Conservation (phyloP, 1,140 invertebrate genomes). For the Heliconius eleuchia region DNA sequence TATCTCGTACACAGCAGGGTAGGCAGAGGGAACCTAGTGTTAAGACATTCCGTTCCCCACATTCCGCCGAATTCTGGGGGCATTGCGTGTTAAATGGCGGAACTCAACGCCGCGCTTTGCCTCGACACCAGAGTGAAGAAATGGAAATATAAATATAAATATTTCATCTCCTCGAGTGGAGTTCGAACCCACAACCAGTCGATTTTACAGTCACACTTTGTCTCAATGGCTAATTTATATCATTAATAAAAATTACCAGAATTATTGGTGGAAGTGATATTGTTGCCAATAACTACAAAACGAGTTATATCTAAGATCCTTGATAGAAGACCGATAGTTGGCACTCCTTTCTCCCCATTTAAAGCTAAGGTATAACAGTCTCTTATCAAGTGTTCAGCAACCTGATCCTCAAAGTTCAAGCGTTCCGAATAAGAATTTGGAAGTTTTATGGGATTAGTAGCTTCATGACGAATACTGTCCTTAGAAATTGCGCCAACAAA, state of each 20-base stretch:
- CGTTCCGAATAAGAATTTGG: slow-evolving; percentile 47
- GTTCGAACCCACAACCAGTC: too few species aligned
- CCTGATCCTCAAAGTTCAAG: slow-evolving; percentile 57
- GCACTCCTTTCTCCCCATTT: slow-evolving; percentile 70
- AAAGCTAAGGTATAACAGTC: slow-evolving; percentile 86
- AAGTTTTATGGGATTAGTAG: slow-evolving; percentile 50
- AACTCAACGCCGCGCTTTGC: too few species aligned
- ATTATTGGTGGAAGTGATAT: slow-evolving; percentile 13
- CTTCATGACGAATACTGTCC: slow-evolving; percentile 46
- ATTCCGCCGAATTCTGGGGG: too few species aligned
- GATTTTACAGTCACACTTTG: too few species aligned
- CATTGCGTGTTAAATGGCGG: too few species aligned
- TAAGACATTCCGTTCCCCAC: too few species aligned
- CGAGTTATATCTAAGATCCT: slow-evolving; percentile 88
- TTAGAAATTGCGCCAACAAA: slow-evolving; percentile 49
- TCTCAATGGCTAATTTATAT: too few species aligned
- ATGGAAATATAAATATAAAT: too few species aligned
- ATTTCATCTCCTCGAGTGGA: too few species aligned
- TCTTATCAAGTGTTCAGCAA: slow-evolving; percentile 80
- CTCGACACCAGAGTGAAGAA: too few species aligned
- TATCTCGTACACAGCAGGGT: too few species aligned
- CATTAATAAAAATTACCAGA: slow-evolving; percentile 18
- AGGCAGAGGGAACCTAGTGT: too few species aligned
- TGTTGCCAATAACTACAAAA: slow-evolving; percentile 85
- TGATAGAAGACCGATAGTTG: slow-evolving; percentile 86